These are phyloP conservation scores for Philopedon plagiatum DNA, from an alignment of 2,888 invertebrate genomes.

Conservation along the genomic window DNA sequence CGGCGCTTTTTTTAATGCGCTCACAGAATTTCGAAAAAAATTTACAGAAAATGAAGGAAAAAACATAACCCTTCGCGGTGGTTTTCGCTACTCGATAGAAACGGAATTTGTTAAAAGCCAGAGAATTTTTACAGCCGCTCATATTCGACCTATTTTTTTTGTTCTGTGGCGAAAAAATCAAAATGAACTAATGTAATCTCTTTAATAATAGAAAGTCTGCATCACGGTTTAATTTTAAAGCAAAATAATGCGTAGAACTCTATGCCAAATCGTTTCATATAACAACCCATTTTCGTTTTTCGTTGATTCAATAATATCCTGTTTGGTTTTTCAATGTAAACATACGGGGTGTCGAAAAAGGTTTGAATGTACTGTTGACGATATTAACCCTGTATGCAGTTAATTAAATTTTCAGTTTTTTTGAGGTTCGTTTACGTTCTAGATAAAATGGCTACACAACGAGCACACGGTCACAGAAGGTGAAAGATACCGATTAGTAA, in stretches of 20 bases:
- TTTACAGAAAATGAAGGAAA: too few relatives aligned
- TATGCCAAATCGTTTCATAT: conserved; percentile 38
- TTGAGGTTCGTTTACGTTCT: too few relatives aligned
- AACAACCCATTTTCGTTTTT: too few relatives aligned
- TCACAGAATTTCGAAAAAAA: too few relatives aligned
- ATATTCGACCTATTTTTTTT: too few relatives aligned
- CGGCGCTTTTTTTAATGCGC: too few relatives aligned
- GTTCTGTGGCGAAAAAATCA: background rate
- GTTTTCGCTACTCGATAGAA: too few relatives aligned
- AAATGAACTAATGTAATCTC: background rate
- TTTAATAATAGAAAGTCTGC: background rate
- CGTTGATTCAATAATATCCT: conserved; percentile 2
- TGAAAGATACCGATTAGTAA: conserved; percentile 82
- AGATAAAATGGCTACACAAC: conserved; percentile 93
- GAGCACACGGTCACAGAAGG: conserved; percentile 82
- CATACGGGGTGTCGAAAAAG: background rate
- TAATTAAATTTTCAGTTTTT: too few relatives aligned
- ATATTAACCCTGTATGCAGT: too few relatives aligned
- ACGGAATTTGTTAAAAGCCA: too few relatives aligned
- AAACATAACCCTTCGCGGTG: too few relatives aligned
- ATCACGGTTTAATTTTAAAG: conserved; percentile 11
- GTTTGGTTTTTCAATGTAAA: background rate
- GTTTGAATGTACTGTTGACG: background rate
- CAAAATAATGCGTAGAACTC: conserved; percentile 4
- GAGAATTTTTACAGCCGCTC: too few relatives aligned